phyloP scores from a whole-genome alignment of 2,888 invertebrate species.

The Erynnis tages region DNA sequence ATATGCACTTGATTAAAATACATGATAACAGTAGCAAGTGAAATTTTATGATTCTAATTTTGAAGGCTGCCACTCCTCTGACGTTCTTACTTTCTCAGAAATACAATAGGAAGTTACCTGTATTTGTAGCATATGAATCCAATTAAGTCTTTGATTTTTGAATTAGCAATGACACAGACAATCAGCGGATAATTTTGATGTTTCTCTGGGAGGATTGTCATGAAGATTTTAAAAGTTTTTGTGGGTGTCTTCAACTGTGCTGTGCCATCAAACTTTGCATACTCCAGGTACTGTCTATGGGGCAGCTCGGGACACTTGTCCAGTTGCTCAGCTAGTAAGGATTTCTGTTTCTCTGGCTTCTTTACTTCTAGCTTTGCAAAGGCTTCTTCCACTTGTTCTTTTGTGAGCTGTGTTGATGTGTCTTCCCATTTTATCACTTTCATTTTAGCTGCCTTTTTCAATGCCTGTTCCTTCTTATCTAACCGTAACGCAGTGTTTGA shows the following conservation, averaged over 20 bases:
- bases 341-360: slow-evolving; percentile 66
- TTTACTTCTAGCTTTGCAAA: slow-evolving; percentile 75
- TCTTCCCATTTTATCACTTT: slow-evolving; percentile 88
- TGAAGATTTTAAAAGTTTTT: slow-evolving; percentile 93
- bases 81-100: too few species aligned
- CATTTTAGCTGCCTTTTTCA: slow-evolving; percentile 89
- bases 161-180: slow-evolving; percentile 89
- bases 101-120: too few species aligned
- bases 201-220: slow-evolving; percentile 92
- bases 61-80: too few species aligned
- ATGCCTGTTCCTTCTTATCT: slow-evolving; percentile 93
- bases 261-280: slow-evolving; percentile 95
- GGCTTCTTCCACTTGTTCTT: slow-evolving; percentile 81
- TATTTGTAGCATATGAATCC: slow-evolving; percentile 95
- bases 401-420: slow-evolving; percentile 67
- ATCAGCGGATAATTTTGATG: slow-evolving; percentile 92
- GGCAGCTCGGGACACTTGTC: slow-evolving; percentile 89
- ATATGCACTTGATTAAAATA: too few species aligned
- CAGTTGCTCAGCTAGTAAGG: slow-evolving; percentile 88
- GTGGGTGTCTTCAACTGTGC: slow-evolving; percentile 89
- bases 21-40: neutral
- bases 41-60: neutral
- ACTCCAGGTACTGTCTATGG: slow-evolving; percentile 93
- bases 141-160: slow-evolving; percentile 94
- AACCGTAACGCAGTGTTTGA: slow-evolving; percentile 94